Conservation (phyloP, 2,113 vertebrate genomes). For the Ardeotis arabs region DNA sequence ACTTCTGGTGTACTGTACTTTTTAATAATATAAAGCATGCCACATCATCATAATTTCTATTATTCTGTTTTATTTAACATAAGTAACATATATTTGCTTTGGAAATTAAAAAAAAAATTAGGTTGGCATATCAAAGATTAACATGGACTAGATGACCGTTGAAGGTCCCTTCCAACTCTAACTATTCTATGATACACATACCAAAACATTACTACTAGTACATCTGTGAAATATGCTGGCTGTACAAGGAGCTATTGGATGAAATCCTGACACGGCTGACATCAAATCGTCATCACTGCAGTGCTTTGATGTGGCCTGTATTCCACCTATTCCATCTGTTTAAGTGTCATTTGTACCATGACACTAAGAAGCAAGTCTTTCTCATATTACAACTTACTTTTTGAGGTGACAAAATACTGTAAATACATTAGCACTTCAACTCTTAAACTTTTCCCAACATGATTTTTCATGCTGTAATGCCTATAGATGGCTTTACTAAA, state of each 20-base stretch:
- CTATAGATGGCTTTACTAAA: neutral
- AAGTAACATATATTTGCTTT: neutral
- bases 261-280: neutral
- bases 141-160: too few species aligned
- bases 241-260: neutral
- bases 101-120: neutral
- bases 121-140: neutral
- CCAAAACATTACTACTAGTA: neutral
- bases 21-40: neutral
- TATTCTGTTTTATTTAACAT: neutral
- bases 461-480: neutral
- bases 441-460: neutral
- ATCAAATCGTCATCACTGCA: neutral
- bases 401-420: neutral
- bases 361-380: neutral
- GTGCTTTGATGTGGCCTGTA: neutral
- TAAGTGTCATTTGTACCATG: neutral
- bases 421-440: neutral
- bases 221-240: neutral
- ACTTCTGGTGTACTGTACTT: neutral
- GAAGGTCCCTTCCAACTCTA: too few species aligned
- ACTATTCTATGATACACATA: too few species aligned
- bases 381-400: neutral
- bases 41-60: neutral
- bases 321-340: neutral